These are phyloP conservation scores for Eurystomus glaucurus DNA, from an alignment of 2,797 vertebrate species.

Conservation along the genomic window DNA sequence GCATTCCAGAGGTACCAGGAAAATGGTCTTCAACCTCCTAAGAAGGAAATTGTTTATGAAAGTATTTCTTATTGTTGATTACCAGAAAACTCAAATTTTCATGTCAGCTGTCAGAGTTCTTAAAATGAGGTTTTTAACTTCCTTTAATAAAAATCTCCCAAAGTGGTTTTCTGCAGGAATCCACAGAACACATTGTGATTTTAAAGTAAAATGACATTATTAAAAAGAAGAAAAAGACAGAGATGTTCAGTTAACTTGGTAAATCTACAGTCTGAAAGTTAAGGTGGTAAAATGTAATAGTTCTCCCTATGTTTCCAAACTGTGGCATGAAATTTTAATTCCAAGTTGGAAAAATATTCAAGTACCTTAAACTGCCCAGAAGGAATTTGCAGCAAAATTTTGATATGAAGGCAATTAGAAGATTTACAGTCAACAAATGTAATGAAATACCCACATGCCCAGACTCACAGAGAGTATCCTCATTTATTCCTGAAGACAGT, in stretches of 20 bases:
- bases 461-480: not conserved
- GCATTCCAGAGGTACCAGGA: not conserved
- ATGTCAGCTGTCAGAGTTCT: not conserved
- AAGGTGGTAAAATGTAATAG: not conserved
- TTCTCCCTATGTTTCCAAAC: not conserved
- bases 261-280: not conserved
- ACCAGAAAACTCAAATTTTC: not conserved
- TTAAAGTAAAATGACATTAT: not conserved
- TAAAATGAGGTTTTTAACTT: not conserved
- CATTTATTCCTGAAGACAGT: not conserved
- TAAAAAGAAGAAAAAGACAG: not conserved
- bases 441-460: not conserved
- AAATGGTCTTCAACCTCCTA: not conserved
- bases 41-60: not conserved
- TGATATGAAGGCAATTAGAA: not conserved
- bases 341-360: not conserved
- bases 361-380: not conserved
- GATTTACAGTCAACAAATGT: not conserved
- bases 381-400: not conserved
- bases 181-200: fast-evolving
- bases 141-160: not conserved
- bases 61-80: not conserved
- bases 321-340: not conserved
- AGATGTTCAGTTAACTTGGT: fast-evolving
- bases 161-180: not conserved